phyloP scores from a whole-genome alignment of 1,140 invertebrate genomes.

The Metopolophium dirhodum region DNA sequence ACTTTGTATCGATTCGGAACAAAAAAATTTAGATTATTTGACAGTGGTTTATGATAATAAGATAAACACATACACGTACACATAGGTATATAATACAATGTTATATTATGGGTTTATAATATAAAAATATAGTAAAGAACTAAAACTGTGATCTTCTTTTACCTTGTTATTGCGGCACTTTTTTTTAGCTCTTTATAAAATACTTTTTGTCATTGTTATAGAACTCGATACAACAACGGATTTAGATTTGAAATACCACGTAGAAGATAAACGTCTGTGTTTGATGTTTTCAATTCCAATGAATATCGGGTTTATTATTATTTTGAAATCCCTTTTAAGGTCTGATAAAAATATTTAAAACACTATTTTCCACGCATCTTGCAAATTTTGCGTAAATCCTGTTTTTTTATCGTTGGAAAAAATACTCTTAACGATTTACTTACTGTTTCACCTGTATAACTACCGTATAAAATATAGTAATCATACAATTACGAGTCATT shows the following conservation, averaged over 20 bases:
- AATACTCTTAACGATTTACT: background rate
- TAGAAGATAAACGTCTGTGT: conserved; percentile 7
- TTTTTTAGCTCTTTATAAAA: conserved; percentile 15
- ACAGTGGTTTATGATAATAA: background rate
- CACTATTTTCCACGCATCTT: background rate
- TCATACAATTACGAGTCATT: background rate
- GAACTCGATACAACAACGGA: background rate
- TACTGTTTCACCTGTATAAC: background rate
- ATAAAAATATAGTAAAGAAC: background rate
- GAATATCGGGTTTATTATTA: background rate
- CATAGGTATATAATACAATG: background rate
- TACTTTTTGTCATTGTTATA: background rate
- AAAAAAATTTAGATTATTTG: background rate
- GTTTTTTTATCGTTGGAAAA: background rate
- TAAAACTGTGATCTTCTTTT: background rate
- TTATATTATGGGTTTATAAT: background rate
- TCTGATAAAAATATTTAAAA: background rate
- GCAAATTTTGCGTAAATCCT: background rate
- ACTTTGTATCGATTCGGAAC: background rate
- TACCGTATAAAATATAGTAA: background rate
- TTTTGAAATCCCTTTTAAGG: background rate
- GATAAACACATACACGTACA: background rate
- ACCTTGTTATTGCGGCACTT: background rate
- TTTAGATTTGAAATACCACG: background rate
- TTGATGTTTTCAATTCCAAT: conserved; percentile 31